Percentiles rank a stretch among this genome's conserved stretches.
Evolutionary conservation across 2,113 vertebrate genomes (phyloP).

Genomic region (Glaucomys volans): DNA sequence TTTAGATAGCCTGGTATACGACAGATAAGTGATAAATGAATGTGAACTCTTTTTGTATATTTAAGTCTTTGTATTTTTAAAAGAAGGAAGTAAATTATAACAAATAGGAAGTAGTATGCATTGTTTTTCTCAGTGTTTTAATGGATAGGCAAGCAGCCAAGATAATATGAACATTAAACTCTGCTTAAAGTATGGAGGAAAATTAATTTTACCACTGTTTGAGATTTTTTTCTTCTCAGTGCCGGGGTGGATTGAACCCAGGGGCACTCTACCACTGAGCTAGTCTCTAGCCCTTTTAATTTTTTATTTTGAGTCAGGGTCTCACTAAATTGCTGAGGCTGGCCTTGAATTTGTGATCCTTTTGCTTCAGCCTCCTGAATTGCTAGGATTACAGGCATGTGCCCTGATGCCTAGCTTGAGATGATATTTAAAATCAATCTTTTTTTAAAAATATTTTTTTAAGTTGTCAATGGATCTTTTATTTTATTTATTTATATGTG

Average conservation of each 20-base stretch:
- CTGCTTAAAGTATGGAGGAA: slow-evolving; percentile 28
- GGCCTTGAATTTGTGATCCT: background rate
- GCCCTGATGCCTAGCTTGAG: background rate
- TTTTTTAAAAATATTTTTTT: no score
- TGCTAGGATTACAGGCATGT: background rate
- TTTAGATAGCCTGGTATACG: background rate
- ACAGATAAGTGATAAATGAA: background rate
- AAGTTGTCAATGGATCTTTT: no score
- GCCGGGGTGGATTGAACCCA: background rate
- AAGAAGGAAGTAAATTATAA: slow-evolving; percentile 23
- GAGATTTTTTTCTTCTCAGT: background rate
- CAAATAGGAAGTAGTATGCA: background rate
- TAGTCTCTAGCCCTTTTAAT: background rate
- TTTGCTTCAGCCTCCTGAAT: background rate
- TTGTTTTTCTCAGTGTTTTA: slow-evolving; percentile 22
- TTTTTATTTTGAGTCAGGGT: background rate
- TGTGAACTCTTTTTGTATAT: background rate
- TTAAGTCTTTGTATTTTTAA: slow-evolving; percentile 15
- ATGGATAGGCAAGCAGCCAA: background rate
- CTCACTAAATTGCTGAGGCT: background rate
- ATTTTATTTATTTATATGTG: no score
- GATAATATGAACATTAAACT: background rate
- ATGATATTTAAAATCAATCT: background rate
- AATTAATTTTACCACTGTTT: background rate
- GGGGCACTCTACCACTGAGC: background rate